phyloP scores from a whole-genome alignment of 2,888 invertebrate genomes.

The Cyclophora albipunctata region DNA sequence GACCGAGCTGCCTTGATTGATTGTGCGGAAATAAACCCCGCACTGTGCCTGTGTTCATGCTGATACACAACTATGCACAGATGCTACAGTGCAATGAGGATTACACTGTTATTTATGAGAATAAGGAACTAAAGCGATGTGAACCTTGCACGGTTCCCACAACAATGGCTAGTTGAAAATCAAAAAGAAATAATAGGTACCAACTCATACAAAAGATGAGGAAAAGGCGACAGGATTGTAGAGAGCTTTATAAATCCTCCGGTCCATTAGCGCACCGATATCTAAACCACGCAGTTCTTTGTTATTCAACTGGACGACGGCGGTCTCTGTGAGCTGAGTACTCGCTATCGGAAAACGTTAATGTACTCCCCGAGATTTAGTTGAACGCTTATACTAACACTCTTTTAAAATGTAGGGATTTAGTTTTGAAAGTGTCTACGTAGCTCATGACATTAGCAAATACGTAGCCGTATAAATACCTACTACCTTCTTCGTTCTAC shows the following conservation, averaged over 20 bases:
- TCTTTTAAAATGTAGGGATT: background rate
- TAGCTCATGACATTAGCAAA: background rate
- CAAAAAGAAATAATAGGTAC: conserved; percentile 3
- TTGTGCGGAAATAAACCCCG: conserved; percentile 61
- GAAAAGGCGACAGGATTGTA: conserved; percentile 32
- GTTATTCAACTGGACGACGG: conserved; percentile 59
- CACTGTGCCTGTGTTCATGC: conserved; percentile 31
- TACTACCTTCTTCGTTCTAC: conserved; percentile 10
- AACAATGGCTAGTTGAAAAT: background rate
- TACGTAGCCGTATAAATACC: conserved; percentile 11
- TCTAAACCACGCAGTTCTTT: conserved; percentile 66
- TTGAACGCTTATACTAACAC: conserved; percentile 24
- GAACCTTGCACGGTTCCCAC: conserved; percentile 4
- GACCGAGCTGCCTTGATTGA: conserved; percentile 52
- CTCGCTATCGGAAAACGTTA: conserved; percentile 70
- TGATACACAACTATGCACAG: conserved; percentile 24
- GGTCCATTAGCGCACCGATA: conserved; percentile 65
- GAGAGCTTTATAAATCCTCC: conserved; percentile 54
- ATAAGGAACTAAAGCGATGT: conserved; percentile 10
- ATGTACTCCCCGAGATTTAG: conserved; percentile 63
- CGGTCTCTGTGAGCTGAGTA: conserved; percentile 42
- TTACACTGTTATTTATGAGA: conserved; percentile 20
- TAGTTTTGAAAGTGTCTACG: conserved; percentile 2
- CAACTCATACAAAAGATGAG: conserved; percentile 7
- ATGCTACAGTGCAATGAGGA: conserved; percentile 11